Base-by-base conservation (phyloP, 2,888 invertebrate species). In the Thymelicus acteon region DNA sequence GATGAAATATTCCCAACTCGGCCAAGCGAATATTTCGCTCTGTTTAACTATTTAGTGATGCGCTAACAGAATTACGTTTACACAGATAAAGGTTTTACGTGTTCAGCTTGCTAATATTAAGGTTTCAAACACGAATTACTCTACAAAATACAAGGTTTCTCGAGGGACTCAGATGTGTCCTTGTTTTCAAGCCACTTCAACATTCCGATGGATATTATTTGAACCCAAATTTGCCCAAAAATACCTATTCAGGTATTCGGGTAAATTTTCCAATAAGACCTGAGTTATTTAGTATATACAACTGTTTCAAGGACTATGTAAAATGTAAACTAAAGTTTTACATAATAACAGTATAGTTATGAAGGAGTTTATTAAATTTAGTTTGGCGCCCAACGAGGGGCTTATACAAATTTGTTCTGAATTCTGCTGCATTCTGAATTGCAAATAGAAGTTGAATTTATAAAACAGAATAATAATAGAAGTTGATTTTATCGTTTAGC, bases 101-200 rank as follows among this genome's bases (percentile, higher is more conserved):
- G 80, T 77, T 78, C 78, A 78, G 78, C 80, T 80, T 77, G 73
- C 73, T 73, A 68, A 72, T 75, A 73, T 73, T 72, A 74, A 73
- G 72, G 72, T 69, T 74, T 72, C 19, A 52, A 64, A 71, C 65
- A 73, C 73, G 74, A 76, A 77, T 75, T 73, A 68, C 71, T 71
- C 52, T 72, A 73, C 68, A 74, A 74, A 75, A 74, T 67, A 71
- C 48, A 60, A 54, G 65, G 67, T 54, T 66, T 65, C 75, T 66
- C 72, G 71, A 71, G 75, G 74, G 73, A 72, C 72, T 72, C 69
- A 47, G 71, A 70, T 44, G 37, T 61, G 54, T 65, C 71, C 65
- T 65, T 66, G 60, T 66, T 60, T 65, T 39, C 54, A 47, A 71
- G 54, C 70, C 31, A 52, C 65, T 60, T 65, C 60, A 10, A 71